Evolutionary conservation across 37 sponge, comb jelly and placozoan genomes (phyloP), one percentile per base, ranked within the genome.

Genomic region (Chondrosia reniformis): DNA sequence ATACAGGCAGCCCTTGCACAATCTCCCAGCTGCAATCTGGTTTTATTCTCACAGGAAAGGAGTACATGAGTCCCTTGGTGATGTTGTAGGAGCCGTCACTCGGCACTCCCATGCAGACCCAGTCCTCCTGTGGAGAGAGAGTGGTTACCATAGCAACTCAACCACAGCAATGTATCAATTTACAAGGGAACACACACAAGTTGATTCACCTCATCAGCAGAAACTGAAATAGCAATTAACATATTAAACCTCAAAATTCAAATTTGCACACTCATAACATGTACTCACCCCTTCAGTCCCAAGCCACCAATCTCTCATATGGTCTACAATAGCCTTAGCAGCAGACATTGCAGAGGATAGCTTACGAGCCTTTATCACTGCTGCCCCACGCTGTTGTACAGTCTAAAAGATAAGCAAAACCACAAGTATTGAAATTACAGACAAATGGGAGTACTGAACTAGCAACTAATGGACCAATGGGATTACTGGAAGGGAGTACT

Each of bases 301-400:
- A 75, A 81, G 89, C 89, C 89, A 95, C 96, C 96, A 98, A 76
- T 93, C 89, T n/a, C 83, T 82, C 77, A 95, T 71, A 81, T 98
- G 99, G 61, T 98, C 99, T 71, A 91, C 84, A 36, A 98, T 93
- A 5, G 99, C 99, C 76, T 98, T 93, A 33, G 99, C 96, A 40
- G 99, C 99, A 15, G 99, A 98, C 94, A 98, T 88, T 28, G 99
- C 99, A 75, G 87, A 85, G 46, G 93, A 91, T 22, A 98, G 90
- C 73, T 93, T 93, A 27, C 99, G 81, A 8, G 93, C 94, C 56
- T 87, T 86, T 36, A 98, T 92, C 54, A 98, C 89, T 13, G 96
- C 96, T 15, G 89, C 96, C 2, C 99, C 99, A 45, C 99, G 83
- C 59, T 66, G 45, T 83, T 98, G 99, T 0, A 98, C 92, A 22